Percentiles rank a stretch among this genome's conserved stretches.
These are phyloP conservation scores for Actias luna DNA, from an alignment of 2,888 invertebrate species.

Conservation along the genomic window DNA sequence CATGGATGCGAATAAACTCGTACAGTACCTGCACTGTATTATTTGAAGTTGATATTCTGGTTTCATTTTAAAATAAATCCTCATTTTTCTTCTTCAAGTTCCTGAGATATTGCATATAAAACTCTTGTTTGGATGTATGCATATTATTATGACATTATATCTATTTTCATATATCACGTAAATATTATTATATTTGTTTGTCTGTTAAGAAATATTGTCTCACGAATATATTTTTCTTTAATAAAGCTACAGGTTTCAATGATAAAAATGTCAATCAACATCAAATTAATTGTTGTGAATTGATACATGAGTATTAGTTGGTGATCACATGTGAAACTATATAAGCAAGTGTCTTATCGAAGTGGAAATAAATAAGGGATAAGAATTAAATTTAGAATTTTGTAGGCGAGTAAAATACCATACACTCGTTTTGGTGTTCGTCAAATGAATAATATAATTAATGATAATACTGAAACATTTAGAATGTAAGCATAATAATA, in stretches of 20 bases:
- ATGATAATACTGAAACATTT: not conserved
- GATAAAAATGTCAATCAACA: not conserved
- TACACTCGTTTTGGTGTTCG: no score
- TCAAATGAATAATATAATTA: not conserved
- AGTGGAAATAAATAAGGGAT: not conserved
- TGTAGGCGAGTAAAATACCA: no score
- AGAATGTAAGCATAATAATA: not conserved
- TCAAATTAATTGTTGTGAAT: not conserved
- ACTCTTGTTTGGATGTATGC: not conserved
- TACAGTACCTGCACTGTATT: not conserved
- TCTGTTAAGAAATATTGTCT: not conserved
- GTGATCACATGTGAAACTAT: not conserved
- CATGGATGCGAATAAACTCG: conserved; percentile 22
- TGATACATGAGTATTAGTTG: no score
- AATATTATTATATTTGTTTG: not conserved
- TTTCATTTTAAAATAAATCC: not conserved
- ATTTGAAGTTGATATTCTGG: conserved; percentile 4
- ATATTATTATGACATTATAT: not conserved
- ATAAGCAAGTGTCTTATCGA: not conserved
- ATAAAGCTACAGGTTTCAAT: not conserved
- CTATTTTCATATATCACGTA: not conserved
- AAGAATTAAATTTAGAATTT: no score
- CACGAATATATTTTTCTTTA: not conserved
- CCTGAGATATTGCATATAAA: conserved; percentile 2
- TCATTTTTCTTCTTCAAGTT: not conserved